Base-by-base conservation (phyloP, 2,888 invertebrate species). In the Melolontha melolontha region DNA sequence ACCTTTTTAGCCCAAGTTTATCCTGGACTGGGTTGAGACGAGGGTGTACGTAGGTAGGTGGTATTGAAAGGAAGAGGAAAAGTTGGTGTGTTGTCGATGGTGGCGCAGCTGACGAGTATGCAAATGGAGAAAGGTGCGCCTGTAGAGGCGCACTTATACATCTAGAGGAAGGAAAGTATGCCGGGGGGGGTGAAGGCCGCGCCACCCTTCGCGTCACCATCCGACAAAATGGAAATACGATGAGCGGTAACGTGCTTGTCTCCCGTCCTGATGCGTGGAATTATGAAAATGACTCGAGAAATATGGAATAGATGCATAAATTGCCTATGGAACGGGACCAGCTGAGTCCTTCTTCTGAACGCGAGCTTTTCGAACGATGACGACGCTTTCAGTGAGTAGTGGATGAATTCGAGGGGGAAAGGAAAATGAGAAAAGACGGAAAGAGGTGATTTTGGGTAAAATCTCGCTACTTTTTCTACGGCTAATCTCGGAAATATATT, bases 71-170 rank as follows among this genome's bases (percentile, higher is more conserved):
- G 34, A 34, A 47, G 14, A 34, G 47, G 83, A 83, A 84, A 84
- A 84, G 83, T 83, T 84, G 82, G 66, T 59, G 11, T 47, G 47
- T 16, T 34, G 59, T 62, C 47, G 47, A 49, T 83, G 84, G 83
- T 82, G 82, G 79, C 82, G 79, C 84, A 84, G 85, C 84, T 85
- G 85, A 84, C 84, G 84, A 82, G 82, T 85, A 85, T 85, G 85
- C 84, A 84, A 85, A 84, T 84, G 78, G 78, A 77, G 75, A 79
- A 78, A 63, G 69, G 68, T 59, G 52, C 67, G 51, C 63, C 62
- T 64, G 44, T 54, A 44, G 68, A 57, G 50, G 66, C 69, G 63
- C 67, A 67, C 69, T 66, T 67, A 63, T 64, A 34, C 10, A 34
- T 71, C 70, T 69, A 69, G 66, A 67, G 68, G 68, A 68, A 57